phyloP scores from a whole-genome alignment of 2,797 vertebrate species.

The Cirrhinus mrigala region DNA sequence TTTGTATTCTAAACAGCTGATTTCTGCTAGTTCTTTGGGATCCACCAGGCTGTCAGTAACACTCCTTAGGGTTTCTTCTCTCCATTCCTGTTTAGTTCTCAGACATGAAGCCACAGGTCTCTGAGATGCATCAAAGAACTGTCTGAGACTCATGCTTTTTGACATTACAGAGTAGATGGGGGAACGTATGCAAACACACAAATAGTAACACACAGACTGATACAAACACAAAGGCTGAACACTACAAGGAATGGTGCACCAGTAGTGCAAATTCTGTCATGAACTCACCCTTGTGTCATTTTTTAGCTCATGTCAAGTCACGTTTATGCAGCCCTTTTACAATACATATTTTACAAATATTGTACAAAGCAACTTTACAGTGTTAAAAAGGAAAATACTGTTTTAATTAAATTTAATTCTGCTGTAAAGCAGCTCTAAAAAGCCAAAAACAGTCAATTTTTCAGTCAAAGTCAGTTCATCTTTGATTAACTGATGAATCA shows the following conservation, averaged over 20 bases:
- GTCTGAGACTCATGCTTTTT: constrained; percentile 66
- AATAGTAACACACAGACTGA: not conserved
- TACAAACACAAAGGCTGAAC: constrained; percentile 11
- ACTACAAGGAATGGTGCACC: not conserved
- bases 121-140: constrained; percentile 64
- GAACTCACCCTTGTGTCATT: not conserved
- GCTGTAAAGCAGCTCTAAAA: not conserved
- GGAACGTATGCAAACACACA: constrained; percentile 15
- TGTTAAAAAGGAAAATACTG: not conserved
- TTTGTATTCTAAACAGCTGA: constrained; percentile 71
- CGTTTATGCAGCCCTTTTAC: not conserved
- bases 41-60: constrained; percentile 62
- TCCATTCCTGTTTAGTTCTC: constrained; percentile 7
- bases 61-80: constrained; percentile 66
- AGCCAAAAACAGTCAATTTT: not conserved
- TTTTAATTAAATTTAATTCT: not conserved
- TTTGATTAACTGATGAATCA: not conserved
- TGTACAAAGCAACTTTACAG: not conserved
- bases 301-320: not conserved
- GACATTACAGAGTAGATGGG: constrained; percentile 48
- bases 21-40: constrained; percentile 65
- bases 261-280: not conserved
- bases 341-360: not conserved
- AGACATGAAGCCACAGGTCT: constrained; percentile 58
- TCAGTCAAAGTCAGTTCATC: not conserved